Percentiles rank a stretch among this genome's conserved stretches.
Evolutionary conservation across 2,888 invertebrate species (phyloP).

Genomic region (Eupithecia tripunctaria): DNA sequence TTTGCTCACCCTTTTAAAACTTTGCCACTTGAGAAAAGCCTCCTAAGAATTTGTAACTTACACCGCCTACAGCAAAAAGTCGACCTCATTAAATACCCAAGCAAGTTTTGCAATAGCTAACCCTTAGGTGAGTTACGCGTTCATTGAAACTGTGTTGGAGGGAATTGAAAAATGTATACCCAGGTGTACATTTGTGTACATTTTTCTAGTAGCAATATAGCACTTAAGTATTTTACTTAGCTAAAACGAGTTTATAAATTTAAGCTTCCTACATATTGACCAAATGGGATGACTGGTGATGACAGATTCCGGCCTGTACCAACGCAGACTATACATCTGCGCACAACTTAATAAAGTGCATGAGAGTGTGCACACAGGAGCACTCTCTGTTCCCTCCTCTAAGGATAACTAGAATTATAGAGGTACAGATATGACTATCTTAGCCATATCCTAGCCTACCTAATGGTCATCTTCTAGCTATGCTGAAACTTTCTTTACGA

Average conservation of each 20-base stretch:
- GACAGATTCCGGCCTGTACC: neutral
- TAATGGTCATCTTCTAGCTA: no score
- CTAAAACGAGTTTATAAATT: neutral
- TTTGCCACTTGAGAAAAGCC: constrained; percentile 13
- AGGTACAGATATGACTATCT: no score
- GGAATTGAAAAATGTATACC: neutral
- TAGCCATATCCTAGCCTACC: no score
- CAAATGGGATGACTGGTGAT: no score
- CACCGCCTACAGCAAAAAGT: constrained; percentile 8
- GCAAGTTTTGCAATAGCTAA: constrained; percentile 1
- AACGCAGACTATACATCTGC: neutral
- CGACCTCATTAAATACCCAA: constrained; percentile 8
- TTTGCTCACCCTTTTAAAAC: constrained; percentile 15
- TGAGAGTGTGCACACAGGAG: no score
- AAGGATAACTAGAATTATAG: no score
- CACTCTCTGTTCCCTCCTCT: no score
- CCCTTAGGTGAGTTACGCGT: constrained; percentile 6
- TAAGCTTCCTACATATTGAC: neutral
- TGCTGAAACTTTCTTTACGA: no score
- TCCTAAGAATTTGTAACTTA: constrained; percentile 11
- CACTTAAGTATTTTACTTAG: no score
- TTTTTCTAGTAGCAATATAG: no score
- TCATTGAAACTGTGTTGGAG: neutral
- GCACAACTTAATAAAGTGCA: neutral
- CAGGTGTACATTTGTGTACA: no score